Evolutionary conservation across 2,113 vertebrate species (phyloP), one percentile per base, ranked within the genome.

Genomic region (Penelope pileata): DNA sequence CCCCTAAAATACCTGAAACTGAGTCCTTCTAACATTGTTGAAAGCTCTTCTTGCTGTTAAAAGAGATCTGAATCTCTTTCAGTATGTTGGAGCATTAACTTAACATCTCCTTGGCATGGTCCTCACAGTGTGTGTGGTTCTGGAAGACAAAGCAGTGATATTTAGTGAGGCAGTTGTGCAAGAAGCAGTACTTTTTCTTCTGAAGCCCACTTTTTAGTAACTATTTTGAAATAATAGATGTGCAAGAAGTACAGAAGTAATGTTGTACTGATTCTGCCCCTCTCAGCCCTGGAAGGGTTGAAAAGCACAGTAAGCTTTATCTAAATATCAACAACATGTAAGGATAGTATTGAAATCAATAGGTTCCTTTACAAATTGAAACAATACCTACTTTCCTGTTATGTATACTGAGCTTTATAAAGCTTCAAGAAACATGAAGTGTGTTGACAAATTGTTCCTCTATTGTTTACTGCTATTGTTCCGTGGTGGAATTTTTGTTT

Each of bases 1-100:
- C 69, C 4, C 63, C 45, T 67, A 18, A 86, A 83, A 74, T 59
- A 34, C 77, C 79, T 83, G 75, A 63, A 86, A 8, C 34, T 18
- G 29, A 76, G 45, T 78, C 59, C 15, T 91, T 78, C 74, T 80
- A 23, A 53, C 80, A 82, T n/a, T 74, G 30, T 30, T 54, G 53
- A 30, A 32, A 54, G 53, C 30, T 10, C 16, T 54, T 54, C n/a
- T 50, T 66, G 27, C 10, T 76, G 60, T 77, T 74, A 60, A 48
- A 83, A n/a, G 59, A 66, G 79, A 50, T 77, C n/a, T 64, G 50
- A 10, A 32, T 83, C 79, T 83, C 53, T 54, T 54, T 54, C 29
- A 18, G 76, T 72, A 68, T 88, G 79, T 91, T 90, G 10, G 24
- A 43, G 19, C 59, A 67, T 83, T 90, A 88, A 88, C 94, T 85